A percentile compares a stretch with the other conserved stretches of the same genome.
Conservation (phyloP, 2,888 invertebrate species). For the Pimpla rufipes region DNA sequence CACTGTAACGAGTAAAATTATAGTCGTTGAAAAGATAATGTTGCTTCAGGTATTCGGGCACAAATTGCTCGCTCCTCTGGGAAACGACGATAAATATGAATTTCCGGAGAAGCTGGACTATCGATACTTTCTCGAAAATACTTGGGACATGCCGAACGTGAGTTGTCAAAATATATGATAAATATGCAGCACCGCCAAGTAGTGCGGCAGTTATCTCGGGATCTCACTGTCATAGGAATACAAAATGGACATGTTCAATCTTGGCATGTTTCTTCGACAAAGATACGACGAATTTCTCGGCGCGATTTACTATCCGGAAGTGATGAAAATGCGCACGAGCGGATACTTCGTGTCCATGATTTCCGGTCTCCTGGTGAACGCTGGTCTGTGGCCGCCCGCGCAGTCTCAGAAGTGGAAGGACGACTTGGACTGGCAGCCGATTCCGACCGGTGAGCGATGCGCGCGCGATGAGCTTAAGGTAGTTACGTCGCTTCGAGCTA, state of each 20-base stretch:
- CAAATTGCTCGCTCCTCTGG: constrained; percentile 74
- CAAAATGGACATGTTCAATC: constrained; percentile 86
- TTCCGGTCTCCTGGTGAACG: constrained; percentile 89
- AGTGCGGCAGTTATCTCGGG: not conserved
- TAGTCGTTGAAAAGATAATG: not conserved
- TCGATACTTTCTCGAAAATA: constrained; percentile 70
- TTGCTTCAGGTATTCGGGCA: constrained; percentile 75
- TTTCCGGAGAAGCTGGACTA: constrained; percentile 72
- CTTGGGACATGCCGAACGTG: constrained; percentile 75
- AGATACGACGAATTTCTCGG: constrained; percentile 86
- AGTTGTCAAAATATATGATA: constrained; percentile 63
- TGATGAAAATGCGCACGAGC: constrained; percentile 87
- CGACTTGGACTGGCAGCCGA: constrained; percentile 89
- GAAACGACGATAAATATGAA: constrained; percentile 41
- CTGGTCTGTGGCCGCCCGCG: constrained; percentile 90
- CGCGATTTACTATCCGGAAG: constrained; percentile 84
- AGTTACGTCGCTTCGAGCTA: too few species aligned
- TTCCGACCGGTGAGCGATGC: constrained; percentile 85
- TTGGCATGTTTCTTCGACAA: constrained; percentile 86
- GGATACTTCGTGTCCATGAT: constrained; percentile 91
- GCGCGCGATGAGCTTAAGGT: too few species aligned
- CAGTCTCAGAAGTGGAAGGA: constrained; percentile 87
- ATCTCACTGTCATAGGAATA: constrained; percentile 85
- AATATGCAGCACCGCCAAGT: too few species aligned
- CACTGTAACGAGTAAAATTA: too few species aligned